Conservation (phyloP, 2,888 invertebrate genomes). For the Polymixis lichenea region DNA sequence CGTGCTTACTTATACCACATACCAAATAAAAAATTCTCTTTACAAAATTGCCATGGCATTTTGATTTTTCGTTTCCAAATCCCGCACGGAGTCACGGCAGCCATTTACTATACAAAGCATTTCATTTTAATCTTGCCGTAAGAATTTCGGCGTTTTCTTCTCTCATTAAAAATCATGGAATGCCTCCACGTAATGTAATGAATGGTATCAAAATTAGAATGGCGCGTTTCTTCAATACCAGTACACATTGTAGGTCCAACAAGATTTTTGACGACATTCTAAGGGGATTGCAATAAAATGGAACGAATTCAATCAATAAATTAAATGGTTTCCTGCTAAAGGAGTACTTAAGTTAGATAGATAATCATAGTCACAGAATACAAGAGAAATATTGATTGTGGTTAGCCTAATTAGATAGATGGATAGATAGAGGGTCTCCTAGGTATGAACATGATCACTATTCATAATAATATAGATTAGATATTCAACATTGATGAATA, state of each 20-base stretch:
- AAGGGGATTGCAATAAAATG: neutral
- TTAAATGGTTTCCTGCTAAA: neutral
- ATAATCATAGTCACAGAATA: neutral
- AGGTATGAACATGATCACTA: neutral
- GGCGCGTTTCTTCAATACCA: conserved; percentile 14
- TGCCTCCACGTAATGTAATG: conserved; percentile 56
- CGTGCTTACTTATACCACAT: neutral
- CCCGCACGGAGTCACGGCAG: conserved; percentile 28
- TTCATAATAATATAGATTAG: too few relatives aligned
- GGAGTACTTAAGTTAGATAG: too few relatives aligned
- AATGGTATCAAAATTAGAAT: conserved; percentile 42
- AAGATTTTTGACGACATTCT: neutral
- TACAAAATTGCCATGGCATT: conserved; percentile 28
- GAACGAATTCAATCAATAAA: neutral
- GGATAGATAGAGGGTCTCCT: neutral
- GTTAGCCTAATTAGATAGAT: neutral
- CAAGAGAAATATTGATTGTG: neutral
- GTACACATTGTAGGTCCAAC: neutral
- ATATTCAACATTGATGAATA: neutral
- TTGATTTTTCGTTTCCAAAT: conserved; percentile 48
- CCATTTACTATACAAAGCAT: conserved; percentile 53
- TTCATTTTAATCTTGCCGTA: conserved; percentile 52
- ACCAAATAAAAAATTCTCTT: conserved; percentile 15
- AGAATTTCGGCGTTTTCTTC: conserved; percentile 50
- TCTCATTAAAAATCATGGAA: conserved; percentile 62